phyloP scores from a whole-genome alignment of 2,888 invertebrate genomes.

The Cheilosia variabilis region DNA sequence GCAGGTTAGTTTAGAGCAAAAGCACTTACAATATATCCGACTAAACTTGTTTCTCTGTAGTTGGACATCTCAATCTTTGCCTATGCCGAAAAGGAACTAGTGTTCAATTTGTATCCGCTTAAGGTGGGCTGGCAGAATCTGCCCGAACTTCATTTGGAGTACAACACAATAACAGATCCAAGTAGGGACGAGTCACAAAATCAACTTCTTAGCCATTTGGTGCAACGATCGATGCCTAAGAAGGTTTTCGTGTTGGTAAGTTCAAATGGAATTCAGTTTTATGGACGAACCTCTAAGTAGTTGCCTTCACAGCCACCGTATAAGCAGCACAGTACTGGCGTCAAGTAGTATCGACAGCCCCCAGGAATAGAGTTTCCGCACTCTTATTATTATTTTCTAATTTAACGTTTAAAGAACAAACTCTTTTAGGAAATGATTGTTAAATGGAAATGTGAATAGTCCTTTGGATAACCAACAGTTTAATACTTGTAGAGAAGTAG shows the following conservation, averaged over 20 bases:
- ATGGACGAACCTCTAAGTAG: not conserved
- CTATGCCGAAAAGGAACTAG: constrained; percentile 81
- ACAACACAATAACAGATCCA: constrained; percentile 82
- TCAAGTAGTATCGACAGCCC: constrained; percentile 60
- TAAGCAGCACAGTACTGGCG: constrained; percentile 59
- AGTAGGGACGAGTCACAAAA: constrained; percentile 81
- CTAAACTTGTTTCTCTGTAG: constrained; percentile 73
- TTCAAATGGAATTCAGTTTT: not conserved
- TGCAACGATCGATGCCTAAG: constrained; percentile 83
- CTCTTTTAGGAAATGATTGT: constrained; percentile 59
- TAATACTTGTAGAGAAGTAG: constrained; percentile 64
- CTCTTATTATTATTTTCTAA: constrained; percentile 62
- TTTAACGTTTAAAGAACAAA: constrained; percentile 53
- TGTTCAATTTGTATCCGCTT: constrained; percentile 83
- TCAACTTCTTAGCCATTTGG: constrained; percentile 81
- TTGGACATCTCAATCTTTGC: constrained; percentile 83
- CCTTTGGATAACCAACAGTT: constrained; percentile 66
- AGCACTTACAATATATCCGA: not conserved
- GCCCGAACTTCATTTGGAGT: constrained; percentile 82
- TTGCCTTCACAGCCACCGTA: constrained; percentile 56
- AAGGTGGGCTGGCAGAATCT: constrained; percentile 83
- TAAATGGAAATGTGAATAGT: constrained; percentile 70
- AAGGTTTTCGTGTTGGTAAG: constrained; percentile 83
- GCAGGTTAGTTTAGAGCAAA: constrained; percentile 85
- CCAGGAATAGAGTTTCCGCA: constrained; percentile 41